Percentiles rank a stretch among this genome's conserved stretches.
Evolutionary conservation across 2,888 invertebrate species (phyloP).

Genomic region (Theodoxus fluviatilis): DNA sequence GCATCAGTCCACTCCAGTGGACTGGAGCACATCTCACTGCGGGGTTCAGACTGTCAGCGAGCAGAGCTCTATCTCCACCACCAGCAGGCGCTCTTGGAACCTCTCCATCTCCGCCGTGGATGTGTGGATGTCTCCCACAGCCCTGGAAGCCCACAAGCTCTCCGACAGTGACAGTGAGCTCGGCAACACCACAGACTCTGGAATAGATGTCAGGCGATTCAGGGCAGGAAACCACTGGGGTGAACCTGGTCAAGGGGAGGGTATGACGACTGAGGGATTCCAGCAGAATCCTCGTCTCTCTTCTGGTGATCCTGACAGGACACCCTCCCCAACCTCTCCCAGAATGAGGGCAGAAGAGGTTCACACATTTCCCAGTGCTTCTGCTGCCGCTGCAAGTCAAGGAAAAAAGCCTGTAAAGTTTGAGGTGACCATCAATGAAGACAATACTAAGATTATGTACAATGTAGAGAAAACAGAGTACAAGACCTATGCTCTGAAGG

Average conservation of each 20-base stretch:
- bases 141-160: background rate
- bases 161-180: background rate
- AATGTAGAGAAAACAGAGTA: constrained; percentile 55
- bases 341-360: background rate
- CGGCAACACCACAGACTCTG: background rate
- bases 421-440: constrained; percentile 49
- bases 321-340: background rate
- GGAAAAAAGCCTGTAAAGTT: constrained; percentile 35
- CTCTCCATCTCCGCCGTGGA: constrained; percentile 29
- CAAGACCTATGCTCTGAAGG: constrained; percentile 40
- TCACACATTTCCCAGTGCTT: background rate
- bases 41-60: constrained; percentile 11
- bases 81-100: constrained; percentile 17
- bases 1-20: background rate
- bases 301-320: background rate
- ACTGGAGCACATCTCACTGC: constrained; percentile 7
- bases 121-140: constrained; percentile 21
- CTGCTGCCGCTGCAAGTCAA: background rate
- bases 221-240: background rate
- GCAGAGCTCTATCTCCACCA: background rate
- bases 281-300: no score
- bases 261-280: no score
- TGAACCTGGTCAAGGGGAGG: background rate
- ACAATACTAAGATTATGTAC: constrained; percentile 49
- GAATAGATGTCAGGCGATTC: background rate